These are phyloP conservation scores for Dallia pectoralis DNA, from an alignment of 2,797 vertebrate genomes.

Conservation along the genomic window DNA sequence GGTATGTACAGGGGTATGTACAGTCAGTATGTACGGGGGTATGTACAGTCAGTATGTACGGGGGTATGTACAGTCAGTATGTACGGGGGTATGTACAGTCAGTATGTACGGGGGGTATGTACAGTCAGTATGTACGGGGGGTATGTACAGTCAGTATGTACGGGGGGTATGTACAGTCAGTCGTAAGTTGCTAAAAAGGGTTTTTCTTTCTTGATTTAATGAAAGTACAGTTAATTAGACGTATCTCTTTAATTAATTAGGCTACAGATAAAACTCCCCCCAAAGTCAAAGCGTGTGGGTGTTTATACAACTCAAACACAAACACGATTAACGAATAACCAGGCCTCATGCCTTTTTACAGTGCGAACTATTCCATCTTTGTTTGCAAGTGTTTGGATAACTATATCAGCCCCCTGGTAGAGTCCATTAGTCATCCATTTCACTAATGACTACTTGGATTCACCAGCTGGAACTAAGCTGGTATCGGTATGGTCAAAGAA, in stretches of 20 bases:
- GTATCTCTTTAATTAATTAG: slow-evolving; percentile 69
- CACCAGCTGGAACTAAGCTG: background rate
- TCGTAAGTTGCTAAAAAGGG: slow-evolving; percentile 57
- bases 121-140: too few relatives aligned
- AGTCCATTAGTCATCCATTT: slow-evolving; percentile 83
- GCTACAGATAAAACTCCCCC: slow-evolving; percentile 64
- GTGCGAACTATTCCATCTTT: slow-evolving; percentile 62
- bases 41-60: too few relatives aligned
- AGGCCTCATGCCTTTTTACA: background rate
- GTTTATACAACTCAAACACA: slow-evolving; percentile 41
- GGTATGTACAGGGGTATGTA: too few relatives aligned
- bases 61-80: too few relatives aligned
- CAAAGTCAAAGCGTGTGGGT: slow-evolving; percentile 60
- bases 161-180: too few relatives aligned
- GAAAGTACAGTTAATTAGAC: slow-evolving; percentile 78
- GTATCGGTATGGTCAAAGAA: slow-evolving; percentile 70
- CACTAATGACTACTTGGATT: slow-evolving; percentile 82
- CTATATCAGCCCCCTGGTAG: background rate
- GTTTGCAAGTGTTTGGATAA: slow-evolving; percentile 63
- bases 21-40: too few relatives aligned
- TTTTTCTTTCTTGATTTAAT: slow-evolving; percentile 60
- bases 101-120: too few relatives aligned
- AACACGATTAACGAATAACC: slow-evolving; percentile 51
- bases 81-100: too few relatives aligned
- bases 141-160: too few relatives aligned